phyloP scores from a whole-genome alignment of 2,797 vertebrate species.

The Macropus fuliginosus region DNA sequence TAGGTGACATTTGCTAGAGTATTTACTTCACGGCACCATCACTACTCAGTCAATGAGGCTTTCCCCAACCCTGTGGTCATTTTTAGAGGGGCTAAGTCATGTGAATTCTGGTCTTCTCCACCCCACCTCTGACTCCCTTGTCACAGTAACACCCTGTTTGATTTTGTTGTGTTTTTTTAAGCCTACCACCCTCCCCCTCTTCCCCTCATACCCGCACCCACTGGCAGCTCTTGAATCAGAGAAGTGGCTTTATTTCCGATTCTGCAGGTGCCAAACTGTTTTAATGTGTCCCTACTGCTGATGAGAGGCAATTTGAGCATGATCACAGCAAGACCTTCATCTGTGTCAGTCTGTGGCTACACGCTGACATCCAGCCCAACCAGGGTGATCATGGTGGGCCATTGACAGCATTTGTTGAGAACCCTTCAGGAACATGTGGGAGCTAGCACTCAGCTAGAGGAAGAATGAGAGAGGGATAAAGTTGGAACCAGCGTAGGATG shows the following conservation, averaged over 20 bases:
- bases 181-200: not conserved
- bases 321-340: fast-evolving
- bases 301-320: not conserved
- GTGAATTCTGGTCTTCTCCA: not conserved
- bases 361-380: not conserved
- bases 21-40: not conserved
- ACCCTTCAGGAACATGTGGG: not conserved
- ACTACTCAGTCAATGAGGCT: not conserved
- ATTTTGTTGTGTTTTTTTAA: not conserved
- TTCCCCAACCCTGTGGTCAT: not conserved
- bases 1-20: not conserved
- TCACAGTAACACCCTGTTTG: not conserved
- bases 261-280: fast-evolving
- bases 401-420: not conserved
- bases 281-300: fast-evolving
- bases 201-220: not conserved
- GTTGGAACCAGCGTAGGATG: not conserved
- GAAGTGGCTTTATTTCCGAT: fast-evolving
- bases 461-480: not conserved
- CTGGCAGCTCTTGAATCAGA: not conserved
- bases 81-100: not conserved
- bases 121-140: not conserved
- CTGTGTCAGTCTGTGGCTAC: not conserved
- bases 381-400: not conserved
- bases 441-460: not conserved